Percentiles rank a stretch among this genome's conserved stretches.
Evolutionary conservation across 1,140 invertebrate genomes (phyloP).

Genomic region (Zophobas morio): DNA sequence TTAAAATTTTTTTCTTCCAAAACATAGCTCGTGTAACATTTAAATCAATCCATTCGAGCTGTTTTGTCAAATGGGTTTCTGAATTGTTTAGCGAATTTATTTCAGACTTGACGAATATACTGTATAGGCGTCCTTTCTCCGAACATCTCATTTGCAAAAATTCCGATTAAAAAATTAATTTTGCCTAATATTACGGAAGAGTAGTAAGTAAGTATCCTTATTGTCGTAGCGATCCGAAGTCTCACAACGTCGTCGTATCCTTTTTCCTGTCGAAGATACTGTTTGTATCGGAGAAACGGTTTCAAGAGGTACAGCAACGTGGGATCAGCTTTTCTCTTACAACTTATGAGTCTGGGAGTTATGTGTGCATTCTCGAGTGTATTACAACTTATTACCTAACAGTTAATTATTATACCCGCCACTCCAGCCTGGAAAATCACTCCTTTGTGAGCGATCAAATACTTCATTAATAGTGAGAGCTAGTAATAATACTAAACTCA

Average conservation of each 20-base stretch:
- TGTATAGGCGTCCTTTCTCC: no score
- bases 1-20: no score
- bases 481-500: slow-evolving; percentile 43
- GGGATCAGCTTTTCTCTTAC: slow-evolving; percentile 24
- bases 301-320: slow-evolving; percentile 5
- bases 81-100: no score
- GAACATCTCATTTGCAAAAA: no score
- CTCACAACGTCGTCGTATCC: slow-evolving; percentile 8
- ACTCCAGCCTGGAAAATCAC: slow-evolving; percentile 42
- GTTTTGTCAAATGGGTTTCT: no score
- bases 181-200: slow-evolving; percentile 40
- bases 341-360: slow-evolving; percentile 37
- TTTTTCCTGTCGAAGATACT: neutral
- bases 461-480: slow-evolving; percentile 44
- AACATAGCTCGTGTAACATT: no score
- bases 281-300: slow-evolving; percentile 19
- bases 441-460: slow-evolving; percentile 49
- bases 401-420: slow-evolving; percentile 48
- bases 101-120: no score
- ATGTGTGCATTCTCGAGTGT: slow-evolving; percentile 43
- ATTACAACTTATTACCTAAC: slow-evolving; percentile 45
- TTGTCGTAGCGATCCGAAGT: slow-evolving; percentile 38
- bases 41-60: no score
- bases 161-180: neutral
- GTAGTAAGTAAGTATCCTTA: slow-evolving; percentile 43